These are phyloP conservation scores for Agrotis clavis DNA, from an alignment of 2,888 invertebrate species.

Conservation along the genomic window DNA sequence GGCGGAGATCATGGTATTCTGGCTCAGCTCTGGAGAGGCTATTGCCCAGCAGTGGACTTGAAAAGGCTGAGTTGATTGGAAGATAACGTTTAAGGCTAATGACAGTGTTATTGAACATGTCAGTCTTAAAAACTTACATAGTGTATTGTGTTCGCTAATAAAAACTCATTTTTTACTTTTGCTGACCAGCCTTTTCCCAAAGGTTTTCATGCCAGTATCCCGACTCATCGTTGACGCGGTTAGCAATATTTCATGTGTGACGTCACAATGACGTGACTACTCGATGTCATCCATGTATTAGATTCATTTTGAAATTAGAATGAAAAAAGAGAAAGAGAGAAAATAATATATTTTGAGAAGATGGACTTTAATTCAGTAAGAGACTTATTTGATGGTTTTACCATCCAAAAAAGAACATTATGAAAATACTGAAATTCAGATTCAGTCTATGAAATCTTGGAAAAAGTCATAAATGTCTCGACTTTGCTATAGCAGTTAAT, in stretches of 20 bases:
- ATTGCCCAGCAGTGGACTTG: not conserved
- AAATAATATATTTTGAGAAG: no score
- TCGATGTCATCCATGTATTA: constrained; percentile 13
- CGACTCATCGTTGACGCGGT: not conserved
- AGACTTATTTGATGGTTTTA: no score
- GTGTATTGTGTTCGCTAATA: no score
- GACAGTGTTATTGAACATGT: no score
- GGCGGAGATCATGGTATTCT: not conserved
- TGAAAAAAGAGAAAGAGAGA: no score
- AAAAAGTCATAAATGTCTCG: not conserved
- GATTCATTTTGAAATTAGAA: no score
- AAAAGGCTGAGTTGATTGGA: not conserved
- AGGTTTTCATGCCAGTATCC: no score
- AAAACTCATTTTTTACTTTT: not conserved
- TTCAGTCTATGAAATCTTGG: not conserved
- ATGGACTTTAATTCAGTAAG: no score
- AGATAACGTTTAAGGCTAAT: no score
- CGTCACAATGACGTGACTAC: constrained; percentile 1
- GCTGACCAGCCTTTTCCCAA: not conserved
- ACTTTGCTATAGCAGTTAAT: not conserved
- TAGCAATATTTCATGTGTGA: not conserved
- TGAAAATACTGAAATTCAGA: not conserved
- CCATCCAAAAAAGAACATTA: no score
- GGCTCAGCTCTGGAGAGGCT: not conserved
- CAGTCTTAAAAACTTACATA: no score